phyloP scores from a whole-genome alignment of 1,140 invertebrate genomes.

The Aphaenogaster ashmeadi region DNA sequence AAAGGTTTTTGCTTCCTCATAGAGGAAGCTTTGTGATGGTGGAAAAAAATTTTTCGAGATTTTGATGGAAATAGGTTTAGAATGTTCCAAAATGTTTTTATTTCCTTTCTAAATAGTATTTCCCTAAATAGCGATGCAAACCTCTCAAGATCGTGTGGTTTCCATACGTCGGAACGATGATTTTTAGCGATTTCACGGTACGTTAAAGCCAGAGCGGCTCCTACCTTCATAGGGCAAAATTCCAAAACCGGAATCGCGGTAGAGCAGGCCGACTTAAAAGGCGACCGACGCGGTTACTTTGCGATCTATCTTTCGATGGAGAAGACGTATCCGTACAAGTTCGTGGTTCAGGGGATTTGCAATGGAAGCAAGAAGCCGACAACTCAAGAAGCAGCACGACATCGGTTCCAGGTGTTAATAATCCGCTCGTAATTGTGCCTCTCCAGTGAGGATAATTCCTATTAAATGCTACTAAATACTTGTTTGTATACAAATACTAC shows the following conservation, averaged over 20 bases:
- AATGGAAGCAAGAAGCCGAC: slow-evolving; percentile 59
- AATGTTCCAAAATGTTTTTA: no score
- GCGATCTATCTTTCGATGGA: neutral
- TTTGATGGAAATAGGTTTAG: no score
- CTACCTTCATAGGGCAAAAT: slow-evolving; percentile 37
- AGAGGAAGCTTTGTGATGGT: no score
- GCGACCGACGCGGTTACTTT: slow-evolving; percentile 57
- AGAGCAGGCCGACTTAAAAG: slow-evolving; percentile 73
- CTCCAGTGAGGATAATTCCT: slow-evolving; percentile 78
- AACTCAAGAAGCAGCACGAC: slow-evolving; percentile 82
- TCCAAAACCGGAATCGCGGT: slow-evolving; percentile 82
- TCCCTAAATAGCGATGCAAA: neutral
- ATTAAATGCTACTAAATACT: slow-evolving; percentile 85
- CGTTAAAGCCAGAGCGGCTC: slow-evolving; percentile 38
- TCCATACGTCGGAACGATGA: neutral
- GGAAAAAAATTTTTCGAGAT: no score
- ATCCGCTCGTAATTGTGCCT: slow-evolving; percentile 85
- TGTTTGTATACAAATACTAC: slow-evolving; percentile 84
- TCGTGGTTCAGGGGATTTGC: slow-evolving; percentile 8
- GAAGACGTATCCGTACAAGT: slow-evolving; percentile 67
- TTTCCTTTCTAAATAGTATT: neutral
- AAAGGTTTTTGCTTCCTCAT: no score
- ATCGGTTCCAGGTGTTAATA: slow-evolving; percentile 85
- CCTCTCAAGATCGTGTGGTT: neutral
- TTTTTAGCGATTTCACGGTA: slow-evolving; percentile 75